phyloP scores from a whole-genome alignment of 1,140 invertebrate species.

The Drosophila fuyamai region DNA sequence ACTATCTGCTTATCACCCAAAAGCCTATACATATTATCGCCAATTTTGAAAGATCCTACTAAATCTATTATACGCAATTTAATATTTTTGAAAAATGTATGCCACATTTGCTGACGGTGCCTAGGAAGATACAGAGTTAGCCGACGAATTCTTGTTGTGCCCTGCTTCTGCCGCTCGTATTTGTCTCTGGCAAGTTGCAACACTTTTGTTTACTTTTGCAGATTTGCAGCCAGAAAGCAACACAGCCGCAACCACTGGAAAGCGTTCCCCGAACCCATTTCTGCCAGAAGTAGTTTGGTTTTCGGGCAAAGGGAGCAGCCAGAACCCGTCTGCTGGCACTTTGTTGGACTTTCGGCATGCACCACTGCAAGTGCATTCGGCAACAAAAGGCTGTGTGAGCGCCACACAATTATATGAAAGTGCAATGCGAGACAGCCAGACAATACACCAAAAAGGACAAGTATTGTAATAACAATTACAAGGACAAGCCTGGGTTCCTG shows the following conservation, averaged over 20 bases:
- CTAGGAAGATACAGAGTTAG: slow-evolving; percentile 9
- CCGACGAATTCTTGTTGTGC: slow-evolving; percentile 29
- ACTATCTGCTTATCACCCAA: no score
- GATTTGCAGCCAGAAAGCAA: slow-evolving; percentile 56
- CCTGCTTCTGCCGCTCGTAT: slow-evolving; percentile 54
- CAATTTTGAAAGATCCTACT: no score
- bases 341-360: slow-evolving; percentile 53
- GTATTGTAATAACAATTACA: slow-evolving; percentile 80
- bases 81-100: not conserved
- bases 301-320: slow-evolving; percentile 12
- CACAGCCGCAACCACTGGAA: slow-evolving; percentile 17
- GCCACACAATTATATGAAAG: slow-evolving; percentile 75
- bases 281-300: slow-evolving; percentile 3
- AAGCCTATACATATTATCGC: no score
- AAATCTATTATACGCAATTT: no score
- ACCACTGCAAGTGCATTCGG: slow-evolving; percentile 47
- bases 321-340: slow-evolving; percentile 3
- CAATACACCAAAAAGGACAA: slow-evolving; percentile 66
- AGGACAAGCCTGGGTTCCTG: slow-evolving; percentile 44
- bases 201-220: slow-evolving; percentile 81
- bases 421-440: slow-evolving; percentile 65
- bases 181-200: slow-evolving; percentile 75
- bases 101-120: not conserved
- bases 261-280: slow-evolving; percentile 34
- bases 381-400: slow-evolving; percentile 53